Conservation (phyloP, 2,888 invertebrate genomes). For the Drosophila hamatofila region DNA sequence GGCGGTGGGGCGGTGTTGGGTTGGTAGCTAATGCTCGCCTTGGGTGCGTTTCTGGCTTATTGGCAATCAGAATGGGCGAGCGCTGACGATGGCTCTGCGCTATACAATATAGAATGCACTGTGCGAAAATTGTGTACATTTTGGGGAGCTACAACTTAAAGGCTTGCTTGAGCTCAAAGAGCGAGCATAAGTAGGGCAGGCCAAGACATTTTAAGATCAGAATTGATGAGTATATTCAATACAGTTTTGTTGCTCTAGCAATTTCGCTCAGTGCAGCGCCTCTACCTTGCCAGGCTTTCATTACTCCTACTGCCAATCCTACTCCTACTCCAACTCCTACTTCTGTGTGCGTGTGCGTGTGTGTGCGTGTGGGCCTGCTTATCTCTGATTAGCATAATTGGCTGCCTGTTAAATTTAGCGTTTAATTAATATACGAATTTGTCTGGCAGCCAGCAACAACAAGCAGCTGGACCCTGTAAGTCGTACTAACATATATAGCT, state of each 20-base stretch:
- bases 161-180: too few species aligned
- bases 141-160: background rate
- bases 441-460: conserved; percentile 31
- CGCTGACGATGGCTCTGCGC: conserved; percentile 22
- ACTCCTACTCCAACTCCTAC: conserved; percentile 1
- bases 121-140: conserved; percentile 5
- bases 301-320: conserved; percentile 20
- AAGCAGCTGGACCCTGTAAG: conserved; percentile 21
- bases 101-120: conserved; percentile 34
- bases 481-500: background rate
- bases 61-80: conserved; percentile 65
- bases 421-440: conserved; percentile 76
- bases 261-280: conserved; percentile 36
- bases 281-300: conserved; percentile 11
- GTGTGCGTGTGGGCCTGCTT: conserved; percentile 34
- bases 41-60: conserved; percentile 72
- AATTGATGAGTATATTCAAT: background rate
- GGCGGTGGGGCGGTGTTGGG: background rate
- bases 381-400: conserved; percentile 78
- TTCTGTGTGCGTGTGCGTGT: conserved; percentile 3
- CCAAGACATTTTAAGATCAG: too few species aligned
- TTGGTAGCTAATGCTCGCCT: conserved; percentile 59
- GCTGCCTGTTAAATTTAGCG: conserved; percentile 78
- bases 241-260: background rate
- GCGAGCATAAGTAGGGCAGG: too few species aligned